These are phyloP conservation scores for Lordiphosa collinella DNA, from an alignment of 1,140 invertebrate species.

Conservation along the genomic window DNA sequence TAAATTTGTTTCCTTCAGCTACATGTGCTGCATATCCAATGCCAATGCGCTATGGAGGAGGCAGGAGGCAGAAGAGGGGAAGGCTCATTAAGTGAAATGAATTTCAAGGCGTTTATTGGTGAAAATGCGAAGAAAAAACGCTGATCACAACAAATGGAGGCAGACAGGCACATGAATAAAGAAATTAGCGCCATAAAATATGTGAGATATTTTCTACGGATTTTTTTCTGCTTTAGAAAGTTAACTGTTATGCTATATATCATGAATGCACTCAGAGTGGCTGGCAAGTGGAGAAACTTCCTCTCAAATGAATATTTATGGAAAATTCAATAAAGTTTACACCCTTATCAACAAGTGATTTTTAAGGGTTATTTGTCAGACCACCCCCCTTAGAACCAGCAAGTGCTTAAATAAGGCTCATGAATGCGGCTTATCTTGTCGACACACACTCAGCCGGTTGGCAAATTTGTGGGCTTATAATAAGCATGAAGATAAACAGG, in stretches of 20 bases:
- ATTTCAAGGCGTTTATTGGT: conserved; percentile 39
- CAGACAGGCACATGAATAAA: conserved; percentile 56
- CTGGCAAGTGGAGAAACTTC: too few relatives aligned
- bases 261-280: too few relatives aligned
- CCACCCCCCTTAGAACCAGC: background rate
- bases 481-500: conserved; percentile 69
- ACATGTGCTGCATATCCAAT: conserved; percentile 66
- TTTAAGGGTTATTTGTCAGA: background rate
- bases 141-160: background rate
- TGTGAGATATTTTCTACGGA: conserved; percentile 17
- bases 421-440: conserved; percentile 71
- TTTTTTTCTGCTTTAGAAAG: conserved; percentile 22
- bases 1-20: conserved; percentile 63
- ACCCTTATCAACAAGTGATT: too few relatives aligned
- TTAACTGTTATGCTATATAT: background rate
- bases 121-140: conserved; percentile 16
- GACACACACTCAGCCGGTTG: conserved; percentile 41
- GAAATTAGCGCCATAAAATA: conserved; percentile 60
- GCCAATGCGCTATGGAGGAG: conserved; percentile 1
- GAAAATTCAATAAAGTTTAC: too few relatives aligned
- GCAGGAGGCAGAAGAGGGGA: background rate
- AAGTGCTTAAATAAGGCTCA: conserved; percentile 38
- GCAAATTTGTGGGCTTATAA: conserved; percentile 50
- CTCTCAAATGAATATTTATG: too few relatives aligned
- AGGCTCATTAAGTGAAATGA: conserved; percentile 11